These are phyloP conservation scores for mouse (Mus musculus) DNA, from an alignment of 2,113 vertebrate genomes.

Conservation along the genomic window GRCm39 chr4:65372001-65372500, in stretches of 20 bases:
- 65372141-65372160: background rate
- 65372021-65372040: background rate
- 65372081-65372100: background rate
- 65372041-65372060: background rate
- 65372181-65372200: background rate
- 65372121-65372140: background rate
- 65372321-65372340: background rate
- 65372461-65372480: background rate
- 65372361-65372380: background rate
- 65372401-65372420: background rate
- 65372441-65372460: background rate
- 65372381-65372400: too few relatives aligned
- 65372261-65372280: slow-evolving; percentile 2
- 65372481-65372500: background rate
- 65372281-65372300: background rate
- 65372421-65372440: background rate
- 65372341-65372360: background rate
- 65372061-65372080: background rate
- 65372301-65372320: background rate
- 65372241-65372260: background rate
- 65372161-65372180: background rate
- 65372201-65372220: background rate
- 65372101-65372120: background rate
- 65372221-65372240: background rate
- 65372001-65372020: background rate